Base-by-base conservation (phyloP, 2,888 invertebrate species). In the Athripsodes cinereus region DNA sequence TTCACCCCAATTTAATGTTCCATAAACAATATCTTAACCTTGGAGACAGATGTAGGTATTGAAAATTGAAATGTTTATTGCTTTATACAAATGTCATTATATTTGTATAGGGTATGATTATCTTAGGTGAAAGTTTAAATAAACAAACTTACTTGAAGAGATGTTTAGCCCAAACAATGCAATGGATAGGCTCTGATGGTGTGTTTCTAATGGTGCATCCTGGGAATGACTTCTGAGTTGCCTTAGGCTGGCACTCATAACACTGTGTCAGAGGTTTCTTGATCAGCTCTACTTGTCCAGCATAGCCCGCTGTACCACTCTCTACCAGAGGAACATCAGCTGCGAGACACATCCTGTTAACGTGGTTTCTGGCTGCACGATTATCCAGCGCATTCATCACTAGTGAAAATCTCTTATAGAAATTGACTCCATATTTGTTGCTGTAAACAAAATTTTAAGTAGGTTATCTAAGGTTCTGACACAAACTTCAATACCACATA, bases 131-230 rank as follows among this genome's bases (percentile, higher is more conserved):
- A n/a, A n/a, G n/a, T n/a, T n/a, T n/a, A n/a, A n/a, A n/a, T n/a
- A n/a, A n/a, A n/a, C n/a, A 11, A 34, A 75, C 83, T 79, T 74
- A 92, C 90, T 97, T 97, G 76, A 98, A 99, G 10, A 99, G 82
- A 80, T 97, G 96, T 73, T 99, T 99, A 0, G 96, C 92, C 99
- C 99, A 99, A 19, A 99, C 97, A 65, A 99, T 96, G 72, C 99
- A 99, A 74, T 99, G 99, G 66, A 99, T 96, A 0, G 95, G 95
- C 72, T 99, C 98, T 0, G 96, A 97, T 0, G 99, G 99, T 0
- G 99, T 99, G 71, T 99, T 99, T 46, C 99, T 82, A 66, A 99
- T 99, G 1, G 99, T 99, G 72, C 99, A 99, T 0, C 97, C 96
- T 0, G 99, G 98, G 75, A 87, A 99, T 5, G 92, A 88, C 71